Base-by-base conservation (phyloP, 2,113 vertebrate genomes). In the Bufo gargarizans region DNA sequence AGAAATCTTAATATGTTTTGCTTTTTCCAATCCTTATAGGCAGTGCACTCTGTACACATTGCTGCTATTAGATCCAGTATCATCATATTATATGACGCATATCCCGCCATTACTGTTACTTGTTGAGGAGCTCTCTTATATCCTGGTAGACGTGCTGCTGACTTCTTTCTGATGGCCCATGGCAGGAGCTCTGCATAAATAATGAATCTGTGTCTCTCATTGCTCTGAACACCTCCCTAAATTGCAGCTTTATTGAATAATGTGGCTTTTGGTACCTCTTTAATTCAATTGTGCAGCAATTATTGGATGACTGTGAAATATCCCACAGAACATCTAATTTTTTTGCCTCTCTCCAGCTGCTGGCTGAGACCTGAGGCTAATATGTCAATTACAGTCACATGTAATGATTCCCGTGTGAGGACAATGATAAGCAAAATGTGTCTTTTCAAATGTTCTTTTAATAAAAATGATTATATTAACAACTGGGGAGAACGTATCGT, bases 271-370 rank as follows among this genome's bases (percentile, higher is more conserved):
- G n/a, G 47, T 55, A 65, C 71, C 71, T 77, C 8, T 17, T n/a
- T 88, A 83, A 88, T 88, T 19, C 4, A 88, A 88, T 88, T 88
- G 22, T 77, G 58, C 19, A 67, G 71, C 69, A 88, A 88, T 88
- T 84, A 88, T 63, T 77, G 58, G 56, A 43, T 13, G 13, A 77
- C 71, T 88, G 87, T 76, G 58, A 84, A 77, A 88, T 84, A 88
- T 88, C 87, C 80, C 59, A 65, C 49, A 84, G 72, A 83, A 63
- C 71, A 88, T 77, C 71, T 53, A 43, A 65, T 67, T 88, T 61
- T 61, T 33, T 10, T 19, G 9, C 19, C 43, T 76, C 20, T 55
- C 71, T 61, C 4, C 33, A 17, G 10, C 22, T 58, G 63, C 3
- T 11, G 3, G 49, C 55, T 74, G 14, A 47, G 49, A 45, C 67